Percentiles rank a stretch among this genome's conserved stretches.
phyloP scores from a whole-genome alignment of 2,797 vertebrate genomes.

The Microchirus variegatus region DNA sequence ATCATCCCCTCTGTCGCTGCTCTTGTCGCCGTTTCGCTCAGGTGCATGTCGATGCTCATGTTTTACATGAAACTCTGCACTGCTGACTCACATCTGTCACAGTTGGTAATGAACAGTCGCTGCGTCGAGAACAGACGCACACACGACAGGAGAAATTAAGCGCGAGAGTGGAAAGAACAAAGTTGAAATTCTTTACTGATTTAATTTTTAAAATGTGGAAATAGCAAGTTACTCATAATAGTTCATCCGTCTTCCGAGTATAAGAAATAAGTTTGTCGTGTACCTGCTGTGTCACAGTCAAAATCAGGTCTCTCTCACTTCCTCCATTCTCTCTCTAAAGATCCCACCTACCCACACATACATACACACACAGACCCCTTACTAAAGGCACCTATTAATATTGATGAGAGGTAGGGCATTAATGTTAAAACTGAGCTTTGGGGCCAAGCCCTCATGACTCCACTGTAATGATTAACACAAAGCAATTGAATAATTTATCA shows the following conservation, averaged over 20 bases:
- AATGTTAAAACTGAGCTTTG: conserved; percentile 83
- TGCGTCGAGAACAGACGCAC: conserved; percentile 13
- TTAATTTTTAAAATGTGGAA: neutral
- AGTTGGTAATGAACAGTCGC: conserved; percentile 32
- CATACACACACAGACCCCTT: conserved; percentile 32
- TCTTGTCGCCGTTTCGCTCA: conserved; percentile 37
- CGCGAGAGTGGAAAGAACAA: neutral
- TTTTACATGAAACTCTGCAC: conserved; percentile 32
- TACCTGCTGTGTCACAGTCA: conserved; percentile 24
- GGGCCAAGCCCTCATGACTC: conserved; percentile 81
- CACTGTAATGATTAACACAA: conserved; percentile 81
- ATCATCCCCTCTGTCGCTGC: neutral
- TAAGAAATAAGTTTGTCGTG: conserved; percentile 2
- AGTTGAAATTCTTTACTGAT: neutral
- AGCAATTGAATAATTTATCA: conserved; percentile 85
- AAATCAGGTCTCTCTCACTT: conserved; percentile 22
- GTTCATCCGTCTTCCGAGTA: neutral
- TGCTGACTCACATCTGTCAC: conserved; percentile 43
- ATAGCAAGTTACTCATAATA: conserved; percentile 1
- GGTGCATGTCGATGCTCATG: conserved; percentile 33
- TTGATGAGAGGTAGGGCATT: conserved; percentile 83
- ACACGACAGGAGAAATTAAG: neutral
- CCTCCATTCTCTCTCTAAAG: conserved; percentile 22
- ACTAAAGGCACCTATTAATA: conserved; percentile 82
- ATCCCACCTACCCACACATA: conserved; percentile 12